Percentiles rank a stretch among this genome's conserved stretches.
Conservation (phyloP, 2,888 invertebrate species). For the Microplitis deprimator region DNA sequence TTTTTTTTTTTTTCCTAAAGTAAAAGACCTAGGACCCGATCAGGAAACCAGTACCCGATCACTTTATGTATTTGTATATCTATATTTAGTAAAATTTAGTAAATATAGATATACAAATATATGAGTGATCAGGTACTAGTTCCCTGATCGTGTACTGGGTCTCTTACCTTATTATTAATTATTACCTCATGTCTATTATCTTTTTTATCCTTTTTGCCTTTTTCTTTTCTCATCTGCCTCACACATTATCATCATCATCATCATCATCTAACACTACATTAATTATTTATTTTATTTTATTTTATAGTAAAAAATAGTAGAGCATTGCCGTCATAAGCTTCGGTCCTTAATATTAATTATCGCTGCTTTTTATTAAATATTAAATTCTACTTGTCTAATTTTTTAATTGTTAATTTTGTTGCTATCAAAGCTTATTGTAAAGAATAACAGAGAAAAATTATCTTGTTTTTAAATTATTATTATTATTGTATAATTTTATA, state of each 20-base stretch:
- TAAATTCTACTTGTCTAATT: background rate
- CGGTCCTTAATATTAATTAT: slow-evolving; percentile 17
- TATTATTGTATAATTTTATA: background rate
- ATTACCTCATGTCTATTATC: background rate
- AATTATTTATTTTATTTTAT: slow-evolving; percentile 5
- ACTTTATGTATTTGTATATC: too few relatives aligned
- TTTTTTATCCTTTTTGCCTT: background rate
- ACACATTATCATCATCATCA: background rate
- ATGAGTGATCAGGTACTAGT: too few relatives aligned
- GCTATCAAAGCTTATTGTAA: background rate
- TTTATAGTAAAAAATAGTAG: slow-evolving; percentile 13
- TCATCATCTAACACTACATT: background rate
- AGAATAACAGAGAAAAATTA: background rate
- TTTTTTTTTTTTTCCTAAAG: slow-evolving; percentile 20
- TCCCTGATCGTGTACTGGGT: too few relatives aligned
- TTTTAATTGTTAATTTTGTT: background rate
- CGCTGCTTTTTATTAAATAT: background rate
- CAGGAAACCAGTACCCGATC: too few relatives aligned
- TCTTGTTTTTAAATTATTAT: too few relatives aligned
- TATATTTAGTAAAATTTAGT: too few relatives aligned
- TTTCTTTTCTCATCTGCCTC: background rate
- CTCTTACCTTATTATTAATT: slow-evolving; percentile 1
- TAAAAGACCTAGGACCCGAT: too few relatives aligned
- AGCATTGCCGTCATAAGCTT: slow-evolving; percentile 26
- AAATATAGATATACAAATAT: too few relatives aligned